These are phyloP conservation scores for Ailurus styani DNA, from an alignment of 2,113 vertebrate genomes.

Conservation along the genomic window DNA sequence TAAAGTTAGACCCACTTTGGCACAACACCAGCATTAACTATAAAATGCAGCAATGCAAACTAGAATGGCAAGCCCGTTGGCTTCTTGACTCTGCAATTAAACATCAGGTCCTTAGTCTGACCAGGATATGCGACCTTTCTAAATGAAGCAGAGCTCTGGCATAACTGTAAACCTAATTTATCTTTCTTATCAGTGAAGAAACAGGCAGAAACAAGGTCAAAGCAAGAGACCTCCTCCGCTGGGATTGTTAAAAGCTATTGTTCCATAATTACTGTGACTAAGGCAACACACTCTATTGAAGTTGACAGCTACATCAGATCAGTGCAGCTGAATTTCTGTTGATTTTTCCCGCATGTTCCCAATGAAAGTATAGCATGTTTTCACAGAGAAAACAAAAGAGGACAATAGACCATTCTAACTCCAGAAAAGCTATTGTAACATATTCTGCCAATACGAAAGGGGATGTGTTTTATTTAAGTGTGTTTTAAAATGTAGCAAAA, in stretches of 20 bases:
- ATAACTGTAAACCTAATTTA: not conserved
- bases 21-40: not conserved
- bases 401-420: not conserved
- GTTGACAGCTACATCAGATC: not conserved
- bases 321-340: not conserved
- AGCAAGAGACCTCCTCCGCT: not conserved
- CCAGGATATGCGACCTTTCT: not conserved
- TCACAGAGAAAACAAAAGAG: not conserved
- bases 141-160: not conserved
- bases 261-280: constrained; percentile 30
- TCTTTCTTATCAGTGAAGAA: constrained; percentile 44
- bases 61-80: not conserved
- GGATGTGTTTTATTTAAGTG: not conserved
- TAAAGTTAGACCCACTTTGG: not conserved
- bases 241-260: constrained; percentile 19
- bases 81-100: not conserved
- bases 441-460: not conserved
- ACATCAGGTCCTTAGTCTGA: not conserved
- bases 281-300: not conserved
- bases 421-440: not conserved
- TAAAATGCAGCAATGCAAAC: not conserved
- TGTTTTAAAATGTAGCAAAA: constrained; percentile 20
- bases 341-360: not conserved
- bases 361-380: not conserved
- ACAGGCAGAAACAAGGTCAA: constrained; percentile 35